phyloP scores from a whole-genome alignment of 2,797 vertebrate species.

The Simalia tracyae region DNA sequence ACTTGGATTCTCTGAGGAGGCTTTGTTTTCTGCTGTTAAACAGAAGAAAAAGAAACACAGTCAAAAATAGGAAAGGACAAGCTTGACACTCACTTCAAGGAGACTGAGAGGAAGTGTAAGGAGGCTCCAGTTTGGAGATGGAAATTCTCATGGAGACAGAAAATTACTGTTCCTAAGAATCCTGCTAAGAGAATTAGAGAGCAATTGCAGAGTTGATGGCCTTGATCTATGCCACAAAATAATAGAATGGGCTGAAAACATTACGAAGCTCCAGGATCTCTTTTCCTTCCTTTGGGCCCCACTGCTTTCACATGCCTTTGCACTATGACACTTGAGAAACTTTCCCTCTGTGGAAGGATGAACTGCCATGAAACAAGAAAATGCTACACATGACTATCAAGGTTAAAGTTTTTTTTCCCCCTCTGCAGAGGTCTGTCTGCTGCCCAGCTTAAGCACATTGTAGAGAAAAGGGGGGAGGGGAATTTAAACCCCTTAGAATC shows the following conservation, averaged over 20 bases:
- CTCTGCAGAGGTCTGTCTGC: not conserved
- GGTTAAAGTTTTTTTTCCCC: not conserved
- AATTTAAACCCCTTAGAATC: not conserved
- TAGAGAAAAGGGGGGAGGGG: not conserved
- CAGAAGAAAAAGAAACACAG: not conserved
- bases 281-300: not conserved
- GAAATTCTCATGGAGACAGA: not conserved
- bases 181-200: not conserved
- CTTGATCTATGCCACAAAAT: not conserved
- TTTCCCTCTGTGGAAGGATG: not conserved
- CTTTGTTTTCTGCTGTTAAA: not conserved
- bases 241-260: not conserved
- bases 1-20: not conserved
- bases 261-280: not conserved
- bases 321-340: not conserved
- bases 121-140: not conserved
- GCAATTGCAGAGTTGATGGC: not conserved
- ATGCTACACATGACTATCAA: not conserved
- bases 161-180: not conserved
- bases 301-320: not conserved
- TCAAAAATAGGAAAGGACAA: not conserved
- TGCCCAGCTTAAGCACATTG: not conserved
- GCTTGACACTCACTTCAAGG: not conserved
- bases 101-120: not conserved
- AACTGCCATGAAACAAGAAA: not conserved